phyloP scores from a whole-genome alignment of 2,888 invertebrate species.

The Drosophila mayaguana region DNA sequence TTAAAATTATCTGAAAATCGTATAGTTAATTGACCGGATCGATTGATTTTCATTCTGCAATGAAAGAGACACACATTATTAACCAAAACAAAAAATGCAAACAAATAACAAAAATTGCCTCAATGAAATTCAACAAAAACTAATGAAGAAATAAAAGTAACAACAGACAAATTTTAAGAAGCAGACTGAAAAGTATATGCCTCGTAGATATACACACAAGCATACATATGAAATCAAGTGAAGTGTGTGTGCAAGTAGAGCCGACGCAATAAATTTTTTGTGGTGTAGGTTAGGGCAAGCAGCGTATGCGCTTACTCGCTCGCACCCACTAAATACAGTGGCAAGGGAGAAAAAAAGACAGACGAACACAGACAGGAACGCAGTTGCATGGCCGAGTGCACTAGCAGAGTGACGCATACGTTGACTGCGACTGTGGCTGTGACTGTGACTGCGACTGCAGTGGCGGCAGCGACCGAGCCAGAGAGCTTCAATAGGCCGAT shows the following conservation, averaged over 20 bases:
- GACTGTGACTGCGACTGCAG: slow-evolving; percentile 21
- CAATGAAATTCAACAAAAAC: slow-evolving; percentile 58
- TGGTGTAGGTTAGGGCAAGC: slow-evolving; percentile 75
- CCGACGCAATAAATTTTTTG: slow-evolving; percentile 76
- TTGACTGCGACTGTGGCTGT: slow-evolving; percentile 25
- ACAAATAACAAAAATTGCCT: slow-evolving; percentile 34
- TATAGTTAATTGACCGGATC: slow-evolving; percentile 39
- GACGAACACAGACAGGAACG: slow-evolving; percentile 9
- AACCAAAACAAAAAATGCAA: slow-evolving; percentile 6
- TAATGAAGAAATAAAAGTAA: slow-evolving; percentile 46
- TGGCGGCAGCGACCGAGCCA: slow-evolving; percentile 11
- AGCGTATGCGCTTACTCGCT: slow-evolving; percentile 39
- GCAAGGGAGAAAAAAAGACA: slow-evolving; percentile 9
- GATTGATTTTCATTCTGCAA: slow-evolving; percentile 49
- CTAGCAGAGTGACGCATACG: slow-evolving; percentile 29
- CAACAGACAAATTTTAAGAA: slow-evolving; percentile 29
- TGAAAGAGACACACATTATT: slow-evolving; percentile 23
- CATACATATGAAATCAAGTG: slow-evolving; percentile 39
- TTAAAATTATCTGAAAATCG: slow-evolving; percentile 25
- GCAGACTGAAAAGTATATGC: slow-evolving; percentile 49
- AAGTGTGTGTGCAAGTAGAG: slow-evolving; percentile 51
- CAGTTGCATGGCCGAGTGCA: slow-evolving; percentile 57
- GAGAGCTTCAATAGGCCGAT: slow-evolving; percentile 71
- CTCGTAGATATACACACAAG: slow-evolving; percentile 49
- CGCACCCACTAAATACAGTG: slow-evolving; percentile 13